phyloP scores from a whole-genome alignment of 2,888 invertebrate genomes.

The Keiferia lycopersicella region DNA sequence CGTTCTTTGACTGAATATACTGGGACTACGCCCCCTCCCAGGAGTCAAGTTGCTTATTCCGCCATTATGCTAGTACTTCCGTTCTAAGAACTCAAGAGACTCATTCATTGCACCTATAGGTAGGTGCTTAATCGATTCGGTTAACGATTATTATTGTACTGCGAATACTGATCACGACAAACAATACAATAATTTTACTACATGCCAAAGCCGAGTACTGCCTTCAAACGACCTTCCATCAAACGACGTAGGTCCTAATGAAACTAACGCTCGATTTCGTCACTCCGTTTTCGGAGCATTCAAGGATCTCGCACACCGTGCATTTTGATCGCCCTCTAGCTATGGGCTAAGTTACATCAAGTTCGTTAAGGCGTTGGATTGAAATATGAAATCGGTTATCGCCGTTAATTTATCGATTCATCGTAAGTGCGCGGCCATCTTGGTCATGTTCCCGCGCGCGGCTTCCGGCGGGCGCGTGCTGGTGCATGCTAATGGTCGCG shows the following conservation, averaged over 20 bases:
- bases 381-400: conserved; percentile 78
- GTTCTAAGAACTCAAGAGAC: conserved; percentile 15
- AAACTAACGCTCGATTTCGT: conserved; percentile 50
- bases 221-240: conserved; percentile 61
- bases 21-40: not conserved
- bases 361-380: conserved; percentile 63
- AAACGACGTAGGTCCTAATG: conserved; percentile 55
- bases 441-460: conserved; percentile 73
- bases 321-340: conserved; percentile 59
- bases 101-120: not conserved
- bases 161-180: conserved; percentile 47
- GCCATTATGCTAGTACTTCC: conserved; percentile 15
- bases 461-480: conserved; percentile 77
- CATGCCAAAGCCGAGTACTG: conserved; percentile 44
- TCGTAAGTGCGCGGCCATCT: conserved; percentile 72
- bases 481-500: conserved; percentile 75
- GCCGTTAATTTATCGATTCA: conserved; percentile 77
- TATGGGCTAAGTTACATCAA: conserved; percentile 72
- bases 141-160: conserved; percentile 18
- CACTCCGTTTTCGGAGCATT: conserved; percentile 53
- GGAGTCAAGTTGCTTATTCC: not conserved
- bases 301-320: conserved; percentile 60
- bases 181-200: conserved; percentile 59
- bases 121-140: conserved; percentile 20
- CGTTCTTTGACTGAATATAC: not conserved